Evolutionary conservation across 1,140 invertebrate genomes (phyloP), one percentile per base, ranked within the genome.

Genomic region (Drosophila fuyamai): DNA sequence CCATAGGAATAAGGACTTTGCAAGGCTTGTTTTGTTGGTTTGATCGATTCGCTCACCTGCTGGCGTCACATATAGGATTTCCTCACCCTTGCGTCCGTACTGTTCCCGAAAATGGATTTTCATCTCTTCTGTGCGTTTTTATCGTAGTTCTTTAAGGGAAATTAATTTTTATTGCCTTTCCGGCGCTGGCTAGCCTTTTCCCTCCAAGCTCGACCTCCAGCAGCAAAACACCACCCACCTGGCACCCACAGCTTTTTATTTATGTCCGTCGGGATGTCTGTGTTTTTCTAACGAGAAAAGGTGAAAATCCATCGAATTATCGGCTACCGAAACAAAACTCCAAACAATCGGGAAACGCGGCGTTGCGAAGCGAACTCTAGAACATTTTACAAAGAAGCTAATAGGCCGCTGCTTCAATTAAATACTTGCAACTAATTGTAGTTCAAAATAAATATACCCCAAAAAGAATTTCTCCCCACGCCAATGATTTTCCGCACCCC

Each of bases 51-150:
- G 51, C 63, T 90, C 38, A 92, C 92, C 92, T 78, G 88, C 92
- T 57, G 92, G 92, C 47, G 92, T 92, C 48, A 92, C 92, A 86
- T 92, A 92, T 4, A 92, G 79, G 54, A 92, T 89, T 73, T 92
- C 92, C 71, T 92, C 92, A 23, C 92, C 92, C 78, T 89, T 92
- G 32, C 90, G 85, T 23, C 91, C 92, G 70, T 92, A 92, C 54
- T 92, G 90, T 32, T 92, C 92, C 32, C 92, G 90, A 81, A 92
- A 92, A 81, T 92, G 92, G 56, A 92, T 91, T 77, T 91, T 92
- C 92, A 92, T 92, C 75, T 62, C 66, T 36, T 36, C 54, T 23
- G 44, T 32, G n/a, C 46, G 47, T 16, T 29, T 29, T 9, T 32
- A 32, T 32, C 7, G 29, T 32, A 32, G 6, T 32, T 4, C 18